Evolutionary conservation across 2,888 invertebrate genomes (phyloP).

Genomic region (Caenorhabditis plicata): DNA sequence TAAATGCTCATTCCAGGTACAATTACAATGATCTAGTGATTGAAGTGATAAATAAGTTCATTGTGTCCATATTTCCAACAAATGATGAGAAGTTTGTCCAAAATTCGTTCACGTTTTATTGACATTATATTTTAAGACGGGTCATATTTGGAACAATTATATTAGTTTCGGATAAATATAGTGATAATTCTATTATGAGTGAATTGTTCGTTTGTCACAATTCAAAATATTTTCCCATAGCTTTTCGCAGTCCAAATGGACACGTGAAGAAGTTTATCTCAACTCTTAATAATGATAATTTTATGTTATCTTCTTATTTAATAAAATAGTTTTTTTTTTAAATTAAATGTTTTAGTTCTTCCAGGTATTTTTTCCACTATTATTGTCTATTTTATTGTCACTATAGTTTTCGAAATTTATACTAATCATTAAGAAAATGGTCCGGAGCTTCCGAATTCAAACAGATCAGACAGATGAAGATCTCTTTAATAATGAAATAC

Average conservation of each 20-base stretch:
- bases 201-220: slow-evolving; percentile 60
- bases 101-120: too few relatives aligned
- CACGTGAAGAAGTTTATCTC: slow-evolving; percentile 2
- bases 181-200: background rate
- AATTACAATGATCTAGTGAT: too few relatives aligned
- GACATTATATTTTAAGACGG: too few relatives aligned
- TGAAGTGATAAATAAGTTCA: too few relatives aligned
- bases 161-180: slow-evolving; percentile 17
- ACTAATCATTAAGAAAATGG: background rate
- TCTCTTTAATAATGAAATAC: too few relatives aligned
- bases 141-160: slow-evolving; percentile 32
- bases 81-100: too few relatives aligned
- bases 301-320: slow-evolving; percentile 1
- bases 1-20: too few relatives aligned
- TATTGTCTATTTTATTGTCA: background rate
- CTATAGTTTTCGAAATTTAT: background rate
- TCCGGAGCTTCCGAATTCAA: background rate
- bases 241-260: slow-evolving; percentile 23
- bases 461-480: too few relatives aligned
- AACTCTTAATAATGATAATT: background rate
- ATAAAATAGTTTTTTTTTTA: slow-evolving; percentile 1
- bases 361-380: background rate
- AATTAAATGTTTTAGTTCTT: background rate
- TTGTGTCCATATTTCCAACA: too few relatives aligned
- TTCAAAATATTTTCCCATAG: slow-evolving; percentile 49